A percentile compares a stretch with the other conserved stretches of the same genome.
Evolutionary conservation across 2,113 vertebrate genomes (phyloP).

Genomic region (Gnathonemus longibarbis): DNA sequence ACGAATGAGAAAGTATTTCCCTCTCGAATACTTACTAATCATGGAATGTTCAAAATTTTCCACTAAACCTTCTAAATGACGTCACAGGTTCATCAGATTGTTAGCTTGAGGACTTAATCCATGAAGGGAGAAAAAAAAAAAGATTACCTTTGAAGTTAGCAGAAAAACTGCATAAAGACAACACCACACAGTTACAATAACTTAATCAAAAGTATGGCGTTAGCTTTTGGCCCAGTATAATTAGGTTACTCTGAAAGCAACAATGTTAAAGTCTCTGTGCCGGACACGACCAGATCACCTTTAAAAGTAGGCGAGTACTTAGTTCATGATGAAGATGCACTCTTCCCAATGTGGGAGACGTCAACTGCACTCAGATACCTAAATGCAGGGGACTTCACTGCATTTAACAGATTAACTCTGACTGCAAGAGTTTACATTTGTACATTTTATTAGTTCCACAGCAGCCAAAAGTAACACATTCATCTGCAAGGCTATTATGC

Average conservation of each 20-base stretch:
- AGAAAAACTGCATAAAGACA: neutral
- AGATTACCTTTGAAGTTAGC: neutral
- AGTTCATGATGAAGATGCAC: neutral
- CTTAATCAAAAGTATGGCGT: neutral
- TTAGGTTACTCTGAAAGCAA: neutral
- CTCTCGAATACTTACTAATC: too few species aligned
- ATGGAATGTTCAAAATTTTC: neutral
- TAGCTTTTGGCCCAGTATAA: neutral
- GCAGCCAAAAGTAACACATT: slow-evolving; percentile 17
- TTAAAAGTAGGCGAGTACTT: neutral
- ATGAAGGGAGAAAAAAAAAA: too few species aligned
- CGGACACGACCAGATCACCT: neutral
- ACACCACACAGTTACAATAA: neutral
- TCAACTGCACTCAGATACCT: neutral
- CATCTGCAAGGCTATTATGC: slow-evolving; percentile 7
- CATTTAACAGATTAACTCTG: neutral
- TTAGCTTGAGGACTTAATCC: too few species aligned
- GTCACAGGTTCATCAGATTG: neutral
- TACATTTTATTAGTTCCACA: slow-evolving; percentile 19
- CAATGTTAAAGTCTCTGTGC: neutral
- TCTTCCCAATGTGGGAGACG: neutral
- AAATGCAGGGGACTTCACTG: neutral
- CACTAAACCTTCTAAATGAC: neutral
- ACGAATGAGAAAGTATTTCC: too few species aligned
- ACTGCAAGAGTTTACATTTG: slow-evolving; percentile 1